A percentile compares a stretch with the other conserved stretches of the same genome.
phyloP scores from a whole-genome alignment of 2,888 invertebrate genomes.

The Linhomoeus sp. region DNA sequence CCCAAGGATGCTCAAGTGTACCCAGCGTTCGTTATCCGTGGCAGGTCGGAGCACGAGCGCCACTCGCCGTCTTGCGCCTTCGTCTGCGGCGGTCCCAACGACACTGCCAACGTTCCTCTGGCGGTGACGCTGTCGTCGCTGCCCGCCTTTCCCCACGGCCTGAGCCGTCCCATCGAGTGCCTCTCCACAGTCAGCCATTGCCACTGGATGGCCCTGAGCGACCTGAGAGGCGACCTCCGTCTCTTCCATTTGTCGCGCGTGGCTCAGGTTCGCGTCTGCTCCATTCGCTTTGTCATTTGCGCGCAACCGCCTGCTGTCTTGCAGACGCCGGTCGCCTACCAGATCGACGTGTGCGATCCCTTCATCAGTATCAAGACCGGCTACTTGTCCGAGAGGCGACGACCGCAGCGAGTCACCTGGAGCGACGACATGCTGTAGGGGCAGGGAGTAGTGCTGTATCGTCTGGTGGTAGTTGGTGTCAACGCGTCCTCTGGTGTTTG shows the following conservation, averaged over 20 bases:
- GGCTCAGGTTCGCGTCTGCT: neutral
- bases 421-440: slow-evolving; percentile 1
- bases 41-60: slow-evolving; percentile 67
- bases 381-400: neutral
- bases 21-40: neutral
- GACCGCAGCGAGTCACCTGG: slow-evolving; percentile 2
- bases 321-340: too few species aligned
- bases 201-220: slow-evolving; percentile 43
- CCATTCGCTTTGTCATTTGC: too few species aligned
- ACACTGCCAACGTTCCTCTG: slow-evolving; percentile 79
- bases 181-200: neutral
- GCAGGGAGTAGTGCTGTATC: too few species aligned
- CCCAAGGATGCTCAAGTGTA: neutral
- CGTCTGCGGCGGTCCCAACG: slow-evolving; percentile 77
- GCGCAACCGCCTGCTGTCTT: too few species aligned
- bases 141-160: slow-evolving; percentile 43
- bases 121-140: slow-evolving; percentile 62
- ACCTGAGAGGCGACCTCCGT: slow-evolving; percentile 51
- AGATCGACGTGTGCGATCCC: slow-evolving; percentile 5
- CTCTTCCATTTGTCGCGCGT: slow-evolving; percentile 43
- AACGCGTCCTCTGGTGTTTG: too few species aligned
- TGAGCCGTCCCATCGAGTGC: neutral
- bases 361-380: slow-evolving; percentile 7
- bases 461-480: too few species aligned
- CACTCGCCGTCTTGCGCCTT: slow-evolving; percentile 83